Conservation (phyloP, 2,797 vertebrate genomes). For the Hapalemur alaotrensis region DNA sequence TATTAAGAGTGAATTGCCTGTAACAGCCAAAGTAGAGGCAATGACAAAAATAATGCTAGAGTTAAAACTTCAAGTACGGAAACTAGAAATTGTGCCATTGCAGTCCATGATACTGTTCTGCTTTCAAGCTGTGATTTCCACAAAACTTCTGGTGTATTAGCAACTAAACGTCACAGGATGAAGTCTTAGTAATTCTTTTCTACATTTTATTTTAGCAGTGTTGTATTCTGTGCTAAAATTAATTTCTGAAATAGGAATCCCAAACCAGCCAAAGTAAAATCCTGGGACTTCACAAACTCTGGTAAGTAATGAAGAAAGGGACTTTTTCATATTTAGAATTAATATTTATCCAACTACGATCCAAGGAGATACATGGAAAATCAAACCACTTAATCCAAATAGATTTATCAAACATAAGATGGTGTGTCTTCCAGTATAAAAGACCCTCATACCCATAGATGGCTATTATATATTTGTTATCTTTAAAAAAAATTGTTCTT, state of each 20-base stretch:
- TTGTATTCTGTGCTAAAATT: conserved; percentile 55
- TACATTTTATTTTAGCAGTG: conserved; percentile 25
- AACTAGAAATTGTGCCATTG: neutral
- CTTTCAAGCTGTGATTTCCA: neutral
- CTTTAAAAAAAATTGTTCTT: neutral
- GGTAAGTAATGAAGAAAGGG: neutral
- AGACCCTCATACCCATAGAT: neutral
- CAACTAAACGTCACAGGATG: neutral
- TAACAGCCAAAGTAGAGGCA: neutral
- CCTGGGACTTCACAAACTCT: neutral
- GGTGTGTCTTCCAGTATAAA: neutral
- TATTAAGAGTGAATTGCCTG: conserved; percentile 3
- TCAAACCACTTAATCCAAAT: neutral
- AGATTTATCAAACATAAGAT: neutral
- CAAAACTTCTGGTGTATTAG: neutral
- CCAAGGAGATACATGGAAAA: conserved; percentile 11
- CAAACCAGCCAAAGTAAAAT: conserved; percentile 48
- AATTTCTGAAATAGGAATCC: conserved; percentile 56
- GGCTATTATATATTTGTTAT: neutral
- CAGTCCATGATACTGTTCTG: neutral
- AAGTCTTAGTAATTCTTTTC: conserved; percentile 42
- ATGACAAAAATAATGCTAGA: neutral
- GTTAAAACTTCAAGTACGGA: neutral
- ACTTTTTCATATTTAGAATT: conserved; percentile 8
- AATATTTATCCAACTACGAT: conserved; percentile 44